These are phyloP conservation scores for Charaxes varanes DNA, from an alignment of 1,140 invertebrate species.

Conservation along the genomic window DNA sequence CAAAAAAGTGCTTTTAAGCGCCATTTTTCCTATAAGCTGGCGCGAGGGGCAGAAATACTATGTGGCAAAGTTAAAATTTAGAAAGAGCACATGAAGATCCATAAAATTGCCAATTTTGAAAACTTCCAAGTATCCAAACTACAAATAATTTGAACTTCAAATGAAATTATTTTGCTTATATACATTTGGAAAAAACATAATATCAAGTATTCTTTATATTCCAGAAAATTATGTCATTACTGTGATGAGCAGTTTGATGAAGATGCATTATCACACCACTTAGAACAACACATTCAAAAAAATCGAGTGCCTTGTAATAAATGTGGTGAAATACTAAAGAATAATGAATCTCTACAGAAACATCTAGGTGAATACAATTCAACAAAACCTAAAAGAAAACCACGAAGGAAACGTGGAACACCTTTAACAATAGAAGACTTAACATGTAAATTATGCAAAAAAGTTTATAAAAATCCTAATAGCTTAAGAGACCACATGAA, in stretches of 20 bases:
- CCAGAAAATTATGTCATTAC: slow-evolving; percentile 44
- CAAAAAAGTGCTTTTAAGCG: too few species aligned
- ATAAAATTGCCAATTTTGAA: too few species aligned
- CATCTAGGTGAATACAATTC: slow-evolving; percentile 34
- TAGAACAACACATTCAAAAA: slow-evolving; percentile 29
- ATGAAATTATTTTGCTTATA: too few species aligned
- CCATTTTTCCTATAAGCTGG: too few species aligned
- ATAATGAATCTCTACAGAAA: slow-evolving; percentile 30
- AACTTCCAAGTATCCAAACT: too few species aligned
- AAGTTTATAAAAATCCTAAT: slow-evolving; percentile 43
- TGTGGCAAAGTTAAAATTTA: too few species aligned
- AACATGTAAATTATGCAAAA: slow-evolving; percentile 50
- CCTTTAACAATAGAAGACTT: slow-evolving; percentile 35
- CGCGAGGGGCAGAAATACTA: too few species aligned
- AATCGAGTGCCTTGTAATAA: slow-evolving; percentile 29
- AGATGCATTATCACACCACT: slow-evolving; percentile 22
- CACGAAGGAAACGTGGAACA: slow-evolving; percentile 32
- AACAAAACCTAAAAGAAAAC: slow-evolving; percentile 29
- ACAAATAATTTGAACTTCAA: too few species aligned
- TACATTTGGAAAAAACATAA: too few species aligned
- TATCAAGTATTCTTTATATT: slow-evolving; percentile 21
- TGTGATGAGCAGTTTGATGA: slow-evolving; percentile 31
- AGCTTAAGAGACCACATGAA: slow-evolving; percentile 45
- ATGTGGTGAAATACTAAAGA: slow-evolving; percentile 39
- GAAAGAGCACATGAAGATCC: too few species aligned